These are phyloP conservation scores for Monarcha castaneiventris DNA, from an alignment of 2,113 vertebrate genomes.

Conservation along the genomic window DNA sequence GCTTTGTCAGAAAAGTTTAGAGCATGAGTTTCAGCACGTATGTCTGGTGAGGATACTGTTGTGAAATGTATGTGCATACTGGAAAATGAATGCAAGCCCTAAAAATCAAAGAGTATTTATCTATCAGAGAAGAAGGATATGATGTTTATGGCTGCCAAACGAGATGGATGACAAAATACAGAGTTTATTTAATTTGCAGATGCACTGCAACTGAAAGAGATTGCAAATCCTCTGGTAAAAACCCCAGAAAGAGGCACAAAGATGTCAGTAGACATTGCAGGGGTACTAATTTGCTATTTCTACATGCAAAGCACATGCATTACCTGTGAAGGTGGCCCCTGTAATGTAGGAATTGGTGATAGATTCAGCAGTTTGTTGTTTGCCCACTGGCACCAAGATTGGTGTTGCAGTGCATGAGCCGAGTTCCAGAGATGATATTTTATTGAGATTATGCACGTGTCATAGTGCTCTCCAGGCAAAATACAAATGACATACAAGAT, in stretches of 20 bases:
- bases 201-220: neutral
- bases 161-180: neutral
- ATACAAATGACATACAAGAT: neutral
- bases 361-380: neutral
- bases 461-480: neutral
- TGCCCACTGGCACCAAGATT: neutral
- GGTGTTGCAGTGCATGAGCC: neutral
- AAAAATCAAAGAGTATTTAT: neutral
- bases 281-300: neutral
- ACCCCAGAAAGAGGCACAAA: neutral
- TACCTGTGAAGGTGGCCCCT: neutral
- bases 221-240: neutral
- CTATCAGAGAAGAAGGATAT: neutral
- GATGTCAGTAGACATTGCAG: neutral
- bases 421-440: neutral
- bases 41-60: neutral
- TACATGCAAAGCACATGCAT: neutral
- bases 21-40: neutral
- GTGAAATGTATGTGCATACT: neutral
- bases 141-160: neutral
- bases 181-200: neutral
- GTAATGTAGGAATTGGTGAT: neutral
- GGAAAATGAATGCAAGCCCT: neutral
- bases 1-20: neutral
- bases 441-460: neutral